Percentiles rank a stretch among this genome's conserved stretches.
phyloP scores from a whole-genome alignment of 2,113 vertebrate species.

The Vanacampus margaritifer region DNA sequence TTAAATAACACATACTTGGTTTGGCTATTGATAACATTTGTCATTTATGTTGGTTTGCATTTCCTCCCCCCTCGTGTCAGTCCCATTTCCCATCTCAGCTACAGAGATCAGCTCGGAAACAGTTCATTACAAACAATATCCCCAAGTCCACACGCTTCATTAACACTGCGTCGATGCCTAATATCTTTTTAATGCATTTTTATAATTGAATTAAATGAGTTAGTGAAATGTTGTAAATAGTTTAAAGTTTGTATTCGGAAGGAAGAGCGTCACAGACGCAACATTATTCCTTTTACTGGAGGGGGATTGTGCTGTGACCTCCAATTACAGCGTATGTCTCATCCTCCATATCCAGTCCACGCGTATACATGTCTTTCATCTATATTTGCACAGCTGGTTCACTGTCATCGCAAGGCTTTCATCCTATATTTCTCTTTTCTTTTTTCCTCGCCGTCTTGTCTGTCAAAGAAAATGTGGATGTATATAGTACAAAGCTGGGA shows the following conservation, averaged over 20 bases:
- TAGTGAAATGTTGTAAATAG: constrained; percentile 72
- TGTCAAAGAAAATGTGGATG: constrained; percentile 1
- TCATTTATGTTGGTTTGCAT: constrained; percentile 21
- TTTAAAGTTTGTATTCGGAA: constrained; percentile 53
- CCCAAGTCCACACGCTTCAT: constrained; percentile 80
- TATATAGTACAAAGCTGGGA: constrained; percentile 1
- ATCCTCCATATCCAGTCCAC: constrained; percentile 33
- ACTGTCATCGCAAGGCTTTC: constrained; percentile 14
- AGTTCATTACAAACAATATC: constrained; percentile 80
- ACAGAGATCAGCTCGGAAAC: constrained; percentile 67
- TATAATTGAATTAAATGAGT: constrained; percentile 82
- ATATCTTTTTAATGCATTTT: constrained; percentile 85
- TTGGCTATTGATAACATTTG: constrained; percentile 35
- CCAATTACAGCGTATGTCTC: constrained; percentile 31
- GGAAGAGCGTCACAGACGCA: constrained; percentile 39
- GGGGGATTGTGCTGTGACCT: constrained; percentile 40
- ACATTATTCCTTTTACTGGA: constrained; percentile 47
- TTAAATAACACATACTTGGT: not conserved
- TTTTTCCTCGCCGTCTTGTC: constrained; percentile 1
- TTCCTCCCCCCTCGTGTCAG: constrained; percentile 21
- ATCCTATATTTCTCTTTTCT: constrained; percentile 7
- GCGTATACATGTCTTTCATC: constrained; percentile 34
- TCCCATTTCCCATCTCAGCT: constrained; percentile 48
- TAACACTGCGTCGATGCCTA: constrained; percentile 74
- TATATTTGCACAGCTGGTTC: constrained; percentile 33